These are phyloP conservation scores for Zosterops japonicus DNA, from an alignment of 2,113 vertebrate species.

Conservation along the genomic window DNA sequence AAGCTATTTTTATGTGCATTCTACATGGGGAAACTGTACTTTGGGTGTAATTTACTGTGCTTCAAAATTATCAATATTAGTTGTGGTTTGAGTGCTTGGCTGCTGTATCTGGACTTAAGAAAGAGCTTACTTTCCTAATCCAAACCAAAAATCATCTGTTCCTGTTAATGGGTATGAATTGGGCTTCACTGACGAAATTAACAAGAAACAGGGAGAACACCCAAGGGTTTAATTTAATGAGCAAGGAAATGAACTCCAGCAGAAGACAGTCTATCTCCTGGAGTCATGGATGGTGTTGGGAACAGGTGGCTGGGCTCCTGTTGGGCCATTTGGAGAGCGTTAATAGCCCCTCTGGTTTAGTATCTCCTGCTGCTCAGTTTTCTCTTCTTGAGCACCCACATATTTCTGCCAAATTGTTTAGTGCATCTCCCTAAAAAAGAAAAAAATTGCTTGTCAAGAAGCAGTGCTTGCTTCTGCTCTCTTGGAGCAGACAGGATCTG, in stretches of 20 bases:
- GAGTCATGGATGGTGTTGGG: not conserved
- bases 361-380: not conserved
- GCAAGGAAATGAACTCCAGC: not conserved
- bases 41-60: not conserved
- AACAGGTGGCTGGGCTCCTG: not conserved
- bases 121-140: not conserved
- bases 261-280: not conserved
- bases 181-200: not conserved
- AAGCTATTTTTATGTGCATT: not conserved
- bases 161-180: not conserved
- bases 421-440: not conserved
- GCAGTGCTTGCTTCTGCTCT: not conserved
- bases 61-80: not conserved
- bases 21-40: not conserved
- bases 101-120: not conserved
- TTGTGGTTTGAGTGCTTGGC: not conserved
- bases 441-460: not conserved
- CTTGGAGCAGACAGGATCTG: not conserved
- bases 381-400: not conserved
- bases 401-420: conserved; percentile 11
- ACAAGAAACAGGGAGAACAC: not conserved
- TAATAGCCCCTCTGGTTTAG: not conserved
- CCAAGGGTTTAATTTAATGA: not conserved
- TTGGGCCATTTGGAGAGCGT: not conserved
- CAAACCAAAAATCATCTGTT: not conserved